Evolutionary conservation across 1,140 invertebrate genomes (phyloP).

Genomic region (Drosophila leontia): DNA sequence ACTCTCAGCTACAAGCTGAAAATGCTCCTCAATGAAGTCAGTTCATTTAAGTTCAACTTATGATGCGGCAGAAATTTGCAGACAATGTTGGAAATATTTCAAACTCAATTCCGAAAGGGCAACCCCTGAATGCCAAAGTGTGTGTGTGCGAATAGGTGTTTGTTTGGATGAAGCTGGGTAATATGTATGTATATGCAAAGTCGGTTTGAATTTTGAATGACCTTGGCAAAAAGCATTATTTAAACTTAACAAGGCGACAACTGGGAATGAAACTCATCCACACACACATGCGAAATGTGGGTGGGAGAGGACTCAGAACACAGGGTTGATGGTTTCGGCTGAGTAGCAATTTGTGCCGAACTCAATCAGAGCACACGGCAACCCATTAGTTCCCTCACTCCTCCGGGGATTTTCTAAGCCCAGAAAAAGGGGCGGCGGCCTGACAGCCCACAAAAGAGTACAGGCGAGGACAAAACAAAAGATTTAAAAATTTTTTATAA

Average conservation of each 20-base stretch:
- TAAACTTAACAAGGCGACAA: constrained; percentile 81
- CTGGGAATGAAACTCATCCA: constrained; percentile 42
- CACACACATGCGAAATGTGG: constrained; percentile 13
- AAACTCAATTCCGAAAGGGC: constrained; percentile 50
- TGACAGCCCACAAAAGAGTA: constrained; percentile 15
- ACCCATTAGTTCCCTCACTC: constrained; percentile 69
- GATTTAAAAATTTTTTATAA: not conserved
- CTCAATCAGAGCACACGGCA: constrained; percentile 81
- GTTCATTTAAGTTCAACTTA: constrained; percentile 81
- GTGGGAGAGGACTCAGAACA: constrained; percentile 4
- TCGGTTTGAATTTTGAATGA: constrained; percentile 84
- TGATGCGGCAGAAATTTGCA: constrained; percentile 76
- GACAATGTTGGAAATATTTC: constrained; percentile 75
- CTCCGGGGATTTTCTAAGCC: constrained; percentile 32
- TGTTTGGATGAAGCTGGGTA: constrained; percentile 38
- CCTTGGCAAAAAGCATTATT: constrained; percentile 84
- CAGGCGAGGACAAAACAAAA: not conserved
- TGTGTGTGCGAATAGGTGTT: constrained; percentile 13
- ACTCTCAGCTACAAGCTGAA: constrained; percentile 24
- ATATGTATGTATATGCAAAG: constrained; percentile 44
- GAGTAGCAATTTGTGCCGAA: constrained; percentile 57
- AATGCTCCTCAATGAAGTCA: constrained; percentile 73
- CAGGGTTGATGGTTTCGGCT: constrained; percentile 46
- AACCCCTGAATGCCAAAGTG: constrained; percentile 36
- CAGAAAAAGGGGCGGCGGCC: constrained; percentile 44